Evolutionary conservation across 2,113 vertebrate genomes (phyloP).

Genomic region (Boleophthalmus pectinirostris): DNA sequence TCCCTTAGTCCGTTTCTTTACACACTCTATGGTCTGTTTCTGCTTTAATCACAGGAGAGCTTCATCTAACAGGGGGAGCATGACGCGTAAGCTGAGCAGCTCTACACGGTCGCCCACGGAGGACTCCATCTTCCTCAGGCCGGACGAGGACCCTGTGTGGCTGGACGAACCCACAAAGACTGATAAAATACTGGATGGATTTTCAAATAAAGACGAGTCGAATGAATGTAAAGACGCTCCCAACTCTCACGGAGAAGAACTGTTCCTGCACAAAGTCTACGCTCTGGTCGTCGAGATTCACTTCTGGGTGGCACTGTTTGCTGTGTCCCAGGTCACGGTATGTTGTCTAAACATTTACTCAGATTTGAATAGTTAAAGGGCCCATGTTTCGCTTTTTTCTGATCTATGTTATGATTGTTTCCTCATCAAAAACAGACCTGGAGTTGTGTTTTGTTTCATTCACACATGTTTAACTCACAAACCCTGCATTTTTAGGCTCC

Average conservation of each 20-base stretch:
- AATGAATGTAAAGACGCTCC: conserved; percentile 41
- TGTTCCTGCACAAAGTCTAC: conserved; percentile 65
- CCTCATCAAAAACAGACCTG: no score
- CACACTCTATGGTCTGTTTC: no score
- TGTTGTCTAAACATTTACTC: conserved; percentile 2
- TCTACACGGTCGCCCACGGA: conserved; percentile 70
- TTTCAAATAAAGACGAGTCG: conserved; percentile 38
- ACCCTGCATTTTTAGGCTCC: no score
- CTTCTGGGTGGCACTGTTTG: conserved; percentile 82
- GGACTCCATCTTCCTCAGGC: conserved; percentile 70
- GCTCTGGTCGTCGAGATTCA: conserved; percentile 76
- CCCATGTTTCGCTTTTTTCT: no score
- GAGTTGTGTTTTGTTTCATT: no score
- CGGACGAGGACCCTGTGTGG: conserved; percentile 71
- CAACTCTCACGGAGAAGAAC: conserved; percentile 41
- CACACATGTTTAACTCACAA: no score
- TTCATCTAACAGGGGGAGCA: conserved; percentile 62
- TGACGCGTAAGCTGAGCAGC: conserved; percentile 72
- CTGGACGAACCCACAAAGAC: conserved; percentile 61
- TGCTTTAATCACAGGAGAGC: not conserved
- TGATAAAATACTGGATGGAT: conserved; percentile 48
- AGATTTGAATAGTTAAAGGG: no score
- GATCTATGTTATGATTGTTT: no score
- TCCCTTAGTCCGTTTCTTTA: no score
- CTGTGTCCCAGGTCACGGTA: conserved; percentile 89